Conservation (phyloP, 53 echinoderm and acorn worm species). For the Arbacia lixula region DNA sequence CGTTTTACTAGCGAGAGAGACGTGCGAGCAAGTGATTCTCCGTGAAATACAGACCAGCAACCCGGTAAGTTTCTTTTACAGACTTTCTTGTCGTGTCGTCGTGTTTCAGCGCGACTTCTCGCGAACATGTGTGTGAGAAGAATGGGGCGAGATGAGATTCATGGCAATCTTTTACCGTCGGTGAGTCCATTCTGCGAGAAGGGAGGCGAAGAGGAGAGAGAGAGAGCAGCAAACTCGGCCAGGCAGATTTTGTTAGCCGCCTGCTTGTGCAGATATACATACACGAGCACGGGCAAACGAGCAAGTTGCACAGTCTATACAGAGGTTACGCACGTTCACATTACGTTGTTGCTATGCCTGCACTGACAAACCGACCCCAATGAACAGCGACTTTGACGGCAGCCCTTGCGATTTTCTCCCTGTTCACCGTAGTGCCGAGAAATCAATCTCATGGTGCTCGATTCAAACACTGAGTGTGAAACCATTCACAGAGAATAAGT, state of each 20-base stretch:
- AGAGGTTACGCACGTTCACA: too few species aligned
- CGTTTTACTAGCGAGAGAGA: slow-evolving; percentile 66
- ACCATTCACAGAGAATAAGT: too few species aligned
- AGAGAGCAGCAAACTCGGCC: slow-evolving; percentile 13
- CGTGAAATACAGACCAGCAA: slow-evolving; percentile 15
- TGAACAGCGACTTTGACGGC: too few species aligned
- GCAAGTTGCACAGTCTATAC: too few species aligned
- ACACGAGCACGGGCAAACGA: too few species aligned
- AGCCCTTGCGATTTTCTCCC: too few species aligned
- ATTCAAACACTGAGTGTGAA: too few species aligned
- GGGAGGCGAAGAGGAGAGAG: slow-evolving; percentile 25
- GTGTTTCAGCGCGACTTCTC: slow-evolving; percentile 21
- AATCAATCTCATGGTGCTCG: too few species aligned
- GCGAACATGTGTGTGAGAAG: slow-evolving; percentile 7
- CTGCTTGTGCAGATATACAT: neutral
- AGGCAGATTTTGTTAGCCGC: slow-evolving; percentile 9
- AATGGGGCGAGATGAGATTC: neutral
- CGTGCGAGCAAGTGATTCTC: slow-evolving; percentile 25
- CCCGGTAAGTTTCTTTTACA: slow-evolving; percentile 41
- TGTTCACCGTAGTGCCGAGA: too few species aligned
- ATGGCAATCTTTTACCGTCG: neutral
- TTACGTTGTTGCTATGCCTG: too few species aligned
- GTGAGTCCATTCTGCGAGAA: slow-evolving; percentile 42
- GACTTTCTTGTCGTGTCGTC: neutral
- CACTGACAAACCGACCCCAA: too few species aligned